These are phyloP conservation scores for Lacerta viridis DNA, from an alignment of 2,797 vertebrate genomes.

Conservation along the genomic window DNA sequence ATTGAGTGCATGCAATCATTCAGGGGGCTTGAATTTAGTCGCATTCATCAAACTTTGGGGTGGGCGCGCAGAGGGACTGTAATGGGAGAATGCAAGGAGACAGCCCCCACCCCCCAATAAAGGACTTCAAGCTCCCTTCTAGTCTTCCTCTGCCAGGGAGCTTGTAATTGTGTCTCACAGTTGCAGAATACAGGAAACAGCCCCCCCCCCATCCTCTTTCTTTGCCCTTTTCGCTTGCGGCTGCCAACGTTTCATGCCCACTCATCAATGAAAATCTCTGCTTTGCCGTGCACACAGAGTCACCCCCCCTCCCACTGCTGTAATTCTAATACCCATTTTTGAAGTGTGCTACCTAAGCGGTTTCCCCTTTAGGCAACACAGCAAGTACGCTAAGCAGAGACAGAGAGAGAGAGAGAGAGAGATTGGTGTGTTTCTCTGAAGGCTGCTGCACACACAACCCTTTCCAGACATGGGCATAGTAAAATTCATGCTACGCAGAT, in stretches of 20 bases:
- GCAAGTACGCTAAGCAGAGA: background rate
- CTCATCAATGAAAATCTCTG: constrained; percentile 45
- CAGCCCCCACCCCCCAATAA: background rate
- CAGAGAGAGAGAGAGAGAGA: background rate
- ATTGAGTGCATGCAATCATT: background rate
- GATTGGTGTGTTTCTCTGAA: background rate
- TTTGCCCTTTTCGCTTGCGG: constrained; percentile 16
- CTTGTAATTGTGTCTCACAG: background rate
- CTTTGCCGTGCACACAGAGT: background rate
- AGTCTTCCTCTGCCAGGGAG: background rate
- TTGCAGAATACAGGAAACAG: background rate
- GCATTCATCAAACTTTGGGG: background rate
- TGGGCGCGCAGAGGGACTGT: background rate
- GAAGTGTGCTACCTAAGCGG: constrained; percentile 23
- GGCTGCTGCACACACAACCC: background rate
- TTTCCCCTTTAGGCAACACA: constrained; percentile 37
- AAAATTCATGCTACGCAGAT: background rate
- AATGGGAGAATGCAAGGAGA: background rate
- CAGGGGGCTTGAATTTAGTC: background rate
- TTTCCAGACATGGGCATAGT: background rate
- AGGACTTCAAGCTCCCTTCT: background rate
- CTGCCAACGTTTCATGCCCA: constrained; percentile 33
- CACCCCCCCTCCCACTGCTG: background rate
- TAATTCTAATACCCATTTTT: constrained; percentile 37
- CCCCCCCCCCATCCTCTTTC: background rate